Evolutionary conservation across 2,888 invertebrate species (phyloP), one percentile per base, ranked within the genome.

Genomic region (Trilocha varians): DNA sequence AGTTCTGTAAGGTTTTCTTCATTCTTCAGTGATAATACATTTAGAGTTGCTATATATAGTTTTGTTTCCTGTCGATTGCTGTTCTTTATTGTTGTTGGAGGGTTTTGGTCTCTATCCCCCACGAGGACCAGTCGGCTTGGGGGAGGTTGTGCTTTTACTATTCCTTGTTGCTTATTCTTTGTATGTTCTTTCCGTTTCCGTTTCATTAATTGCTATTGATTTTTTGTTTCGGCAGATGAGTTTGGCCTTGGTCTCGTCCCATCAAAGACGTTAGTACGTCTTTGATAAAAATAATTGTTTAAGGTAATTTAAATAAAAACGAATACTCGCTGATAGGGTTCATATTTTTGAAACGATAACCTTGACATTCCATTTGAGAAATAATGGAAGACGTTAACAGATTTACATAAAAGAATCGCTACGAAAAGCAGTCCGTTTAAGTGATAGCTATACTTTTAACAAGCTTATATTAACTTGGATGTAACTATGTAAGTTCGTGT

Each of bases 91-190:
- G 5, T 43, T 45, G 43, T 51, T 48, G 47, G 45, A 50, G 46
- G 55, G 44, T 51, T 44, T 35, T 50, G 47, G 49, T 52, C 41
- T 34, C 14, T 40, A 18, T 46, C 47, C 46, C 49, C 53, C 50
- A 49, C 52, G 49, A 47, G 38, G 49, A 54, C 53, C 53, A 51
- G 44, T 49, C 49, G 48, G 49, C 43, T 50, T 55, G 50, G 51
- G 52, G 49, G 50, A 47, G 47, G n/a, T 32, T 45, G 42, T 17
- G 42, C 41, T 46, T 25, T 44, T 45, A n/a, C 18, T 38, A 14
- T 47, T 50, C 13, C 17, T 17, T 17, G 15, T 13, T 39, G 33
- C 17, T 11, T 33, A 13, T 39, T 13, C 9, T 37, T 33, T 36
- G 41, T 1, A 36, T 41, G 16, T 32, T n/a, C 36, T 41, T 9